phyloP scores from a whole-genome alignment of 2,797 vertebrate species.

The Sebastes minor region DNA sequence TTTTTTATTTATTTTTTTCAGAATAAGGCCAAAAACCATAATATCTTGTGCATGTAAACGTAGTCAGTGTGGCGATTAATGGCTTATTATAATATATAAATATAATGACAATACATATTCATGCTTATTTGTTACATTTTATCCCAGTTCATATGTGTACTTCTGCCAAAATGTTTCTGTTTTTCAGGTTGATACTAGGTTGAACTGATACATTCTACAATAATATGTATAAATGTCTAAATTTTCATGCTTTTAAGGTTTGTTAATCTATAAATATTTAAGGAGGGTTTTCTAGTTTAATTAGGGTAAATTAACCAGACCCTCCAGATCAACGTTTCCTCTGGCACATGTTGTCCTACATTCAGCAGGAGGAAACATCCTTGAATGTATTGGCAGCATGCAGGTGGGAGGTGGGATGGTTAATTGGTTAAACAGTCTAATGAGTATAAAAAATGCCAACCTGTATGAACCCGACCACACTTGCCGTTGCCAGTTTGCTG shows the following conservation, averaged over 20 bases:
- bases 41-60: too few species aligned
- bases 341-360: neutral
- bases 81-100: neutral
- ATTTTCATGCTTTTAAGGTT: neutral
- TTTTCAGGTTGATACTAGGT: neutral
- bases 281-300: neutral
- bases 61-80: neutral
- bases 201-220: neutral
- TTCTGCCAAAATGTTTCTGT: neutral
- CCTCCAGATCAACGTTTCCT: neutral
- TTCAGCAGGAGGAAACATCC: neutral
- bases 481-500: constrained; percentile 4
- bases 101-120: neutral
- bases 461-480: constrained; percentile 48
- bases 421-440: constrained; percentile 23
- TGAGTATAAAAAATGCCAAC: constrained; percentile 18
- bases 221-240: neutral
- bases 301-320: neutral
- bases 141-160: neutral
- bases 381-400: neutral
- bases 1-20: too few species aligned
- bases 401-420: neutral
- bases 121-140: neutral
- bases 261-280: neutral
- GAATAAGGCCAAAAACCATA: too few species aligned